phyloP scores from a whole-genome alignment of 2,113 vertebrate species.

The Odocoileus hemionus region DNA sequence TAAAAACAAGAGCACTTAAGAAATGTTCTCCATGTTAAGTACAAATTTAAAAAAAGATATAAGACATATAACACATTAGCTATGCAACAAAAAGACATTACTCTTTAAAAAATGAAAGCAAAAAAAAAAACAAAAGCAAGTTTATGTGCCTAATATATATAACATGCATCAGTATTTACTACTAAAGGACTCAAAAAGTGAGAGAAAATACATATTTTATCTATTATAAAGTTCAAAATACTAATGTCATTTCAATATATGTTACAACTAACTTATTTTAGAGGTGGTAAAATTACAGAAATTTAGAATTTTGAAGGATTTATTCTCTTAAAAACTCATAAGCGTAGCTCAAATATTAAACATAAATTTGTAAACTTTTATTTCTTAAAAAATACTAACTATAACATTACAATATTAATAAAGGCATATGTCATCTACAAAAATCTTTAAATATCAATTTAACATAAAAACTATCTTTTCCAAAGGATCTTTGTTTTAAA shows the following conservation, averaged over 20 bases:
- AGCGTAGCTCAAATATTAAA: constrained; percentile 24
- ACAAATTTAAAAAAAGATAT: constrained; percentile 8
- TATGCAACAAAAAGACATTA: background rate
- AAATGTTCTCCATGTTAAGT: constrained; percentile 17
- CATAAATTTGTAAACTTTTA: constrained; percentile 70
- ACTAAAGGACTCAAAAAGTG: background rate
- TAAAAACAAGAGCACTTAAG: constrained; percentile 23
- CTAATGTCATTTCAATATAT: background rate
- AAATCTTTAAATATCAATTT: constrained; percentile 74
- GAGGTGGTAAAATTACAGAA: constrained; percentile 4
- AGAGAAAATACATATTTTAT: background rate
- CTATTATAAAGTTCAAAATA: constrained; percentile 5
- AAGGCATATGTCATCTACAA: constrained; percentile 55
- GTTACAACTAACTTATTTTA: background rate
- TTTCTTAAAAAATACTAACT: constrained; percentile 67
- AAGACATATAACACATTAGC: background rate
- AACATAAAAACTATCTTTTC: constrained; percentile 71
- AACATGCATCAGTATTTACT: background rate
- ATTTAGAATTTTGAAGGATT: constrained; percentile 54
- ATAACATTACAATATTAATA: constrained; percentile 67
- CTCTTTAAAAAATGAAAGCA: constrained; percentile 25
- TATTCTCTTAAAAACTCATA: constrained; percentile 1
- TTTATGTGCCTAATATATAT: background rate
- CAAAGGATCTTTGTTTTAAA: constrained; percentile 66
- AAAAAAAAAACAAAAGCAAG: constrained; percentile 11